Conservation (phyloP, 1,140 invertebrate genomes). For the Lucilia sericata region DNA sequence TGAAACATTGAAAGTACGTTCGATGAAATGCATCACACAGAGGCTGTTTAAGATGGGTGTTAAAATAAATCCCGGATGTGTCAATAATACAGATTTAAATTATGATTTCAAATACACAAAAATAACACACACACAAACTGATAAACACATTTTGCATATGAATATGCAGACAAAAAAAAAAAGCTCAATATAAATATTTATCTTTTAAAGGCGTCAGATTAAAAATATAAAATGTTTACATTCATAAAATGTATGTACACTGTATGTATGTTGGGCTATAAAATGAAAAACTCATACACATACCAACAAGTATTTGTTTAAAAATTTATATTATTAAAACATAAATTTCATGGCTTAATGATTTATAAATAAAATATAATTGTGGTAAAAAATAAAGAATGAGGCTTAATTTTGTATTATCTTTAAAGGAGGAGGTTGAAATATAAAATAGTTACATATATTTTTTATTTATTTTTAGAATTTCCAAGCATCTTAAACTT, state of each 20-base stretch:
- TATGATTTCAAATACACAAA: not conserved
- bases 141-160: too few species aligned
- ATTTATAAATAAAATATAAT: not conserved
- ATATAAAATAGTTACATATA: too few species aligned
- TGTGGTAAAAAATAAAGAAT: too few species aligned
- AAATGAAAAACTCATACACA: not conserved
- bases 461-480: too few species aligned
- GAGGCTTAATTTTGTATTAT: too few species aligned
- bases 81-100: conserved; percentile 12
- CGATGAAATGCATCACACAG: too few species aligned
- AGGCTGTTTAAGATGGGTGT: not conserved
- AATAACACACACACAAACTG: not conserved
- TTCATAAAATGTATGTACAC: not conserved
- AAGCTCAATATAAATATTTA: not conserved
- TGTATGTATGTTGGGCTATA: not conserved
- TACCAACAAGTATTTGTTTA: not conserved
- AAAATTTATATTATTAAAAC: not conserved
- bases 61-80: conserved; percentile 23
- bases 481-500: too few species aligned
- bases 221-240: not conserved
- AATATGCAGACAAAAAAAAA: too few species aligned
- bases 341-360: conserved; percentile 10
- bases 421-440: too few species aligned
- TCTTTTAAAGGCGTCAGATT: not conserved
- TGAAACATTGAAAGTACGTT: too few species aligned